Evolutionary conservation across 2,888 invertebrate species (phyloP).

Genomic region (Pristionchus maxplancki): DNA sequence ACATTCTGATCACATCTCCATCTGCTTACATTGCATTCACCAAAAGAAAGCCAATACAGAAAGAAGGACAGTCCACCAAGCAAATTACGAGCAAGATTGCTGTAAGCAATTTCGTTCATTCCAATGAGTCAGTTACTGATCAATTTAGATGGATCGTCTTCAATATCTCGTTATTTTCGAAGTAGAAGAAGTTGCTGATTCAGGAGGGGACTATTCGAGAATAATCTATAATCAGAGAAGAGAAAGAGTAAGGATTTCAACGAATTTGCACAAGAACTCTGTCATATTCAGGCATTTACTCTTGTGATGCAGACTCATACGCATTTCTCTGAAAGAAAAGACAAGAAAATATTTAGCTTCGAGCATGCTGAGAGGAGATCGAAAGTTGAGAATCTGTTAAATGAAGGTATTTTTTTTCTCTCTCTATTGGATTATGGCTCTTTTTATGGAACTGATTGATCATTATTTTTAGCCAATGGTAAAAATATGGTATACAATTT

Average conservation of each 20-base stretch:
- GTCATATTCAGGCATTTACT: background rate
- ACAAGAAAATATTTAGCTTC: background rate
- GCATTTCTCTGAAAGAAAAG: background rate
- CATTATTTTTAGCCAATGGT: background rate
- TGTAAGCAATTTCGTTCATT: background rate
- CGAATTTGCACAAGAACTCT: too few species aligned
- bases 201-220: background rate
- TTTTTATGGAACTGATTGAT: background rate
- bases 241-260: background rate
- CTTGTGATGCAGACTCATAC: background rate
- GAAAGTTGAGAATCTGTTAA: conserved; percentile 12
- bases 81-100: background rate
- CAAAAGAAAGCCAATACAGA: background rate
- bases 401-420: background rate
- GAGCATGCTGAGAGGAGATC: background rate
- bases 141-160: conserved; percentile 9
- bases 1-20: conserved; percentile 37
- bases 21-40: conserved; percentile 15
- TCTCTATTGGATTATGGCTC: background rate
- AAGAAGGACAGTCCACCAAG: background rate
- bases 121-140: background rate
- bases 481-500: background rate
- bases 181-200: conserved; percentile 7
- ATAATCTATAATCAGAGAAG: background rate
- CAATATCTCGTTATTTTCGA: conserved; percentile 42